phyloP scores from a whole-genome alignment of 2,888 invertebrate genomes.

The Drosophila mercatorum region DNA sequence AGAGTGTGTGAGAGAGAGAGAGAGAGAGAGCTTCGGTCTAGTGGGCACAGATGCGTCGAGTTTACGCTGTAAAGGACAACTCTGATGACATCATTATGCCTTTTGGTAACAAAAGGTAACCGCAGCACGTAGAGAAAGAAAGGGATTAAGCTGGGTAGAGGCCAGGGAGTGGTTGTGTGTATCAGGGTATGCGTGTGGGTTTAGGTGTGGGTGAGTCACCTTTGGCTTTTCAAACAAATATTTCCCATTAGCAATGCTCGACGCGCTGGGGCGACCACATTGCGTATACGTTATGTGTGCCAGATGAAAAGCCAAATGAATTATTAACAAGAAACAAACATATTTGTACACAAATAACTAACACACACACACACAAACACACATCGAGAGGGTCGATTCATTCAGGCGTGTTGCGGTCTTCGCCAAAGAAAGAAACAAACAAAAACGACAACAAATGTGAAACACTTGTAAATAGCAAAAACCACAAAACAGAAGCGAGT shows the following conservation, averaged over 20 bases:
- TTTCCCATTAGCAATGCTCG: slow-evolving; percentile 77
- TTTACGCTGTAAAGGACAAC: slow-evolving; percentile 43
- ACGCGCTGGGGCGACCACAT: slow-evolving; percentile 56
- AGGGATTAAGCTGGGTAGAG: slow-evolving; percentile 4
- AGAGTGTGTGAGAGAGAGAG: no score
- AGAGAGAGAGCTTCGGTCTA: background rate
- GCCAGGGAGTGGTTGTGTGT: slow-evolving; percentile 13
- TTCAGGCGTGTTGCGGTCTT: slow-evolving; percentile 56
- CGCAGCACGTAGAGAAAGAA: slow-evolving; percentile 42
- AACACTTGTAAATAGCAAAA: slow-evolving; percentile 78
- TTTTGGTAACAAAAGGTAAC: slow-evolving; percentile 78
- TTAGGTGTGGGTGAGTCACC: slow-evolving; percentile 65
- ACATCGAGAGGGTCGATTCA: slow-evolving; percentile 42
- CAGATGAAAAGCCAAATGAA: slow-evolving; percentile 77
- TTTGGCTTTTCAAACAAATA: slow-evolving; percentile 78
- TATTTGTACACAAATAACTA: slow-evolving; percentile 67
- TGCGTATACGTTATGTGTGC: slow-evolving; percentile 75
- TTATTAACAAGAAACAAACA: slow-evolving; percentile 77
- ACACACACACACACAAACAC: slow-evolving; percentile 36
- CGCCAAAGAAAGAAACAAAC: slow-evolving; percentile 43
- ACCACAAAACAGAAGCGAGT: slow-evolving; percentile 74
- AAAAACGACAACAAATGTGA: slow-evolving; percentile 38
- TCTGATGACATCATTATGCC: slow-evolving; percentile 79
- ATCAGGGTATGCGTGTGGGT: slow-evolving; percentile 1
- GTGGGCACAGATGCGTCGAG: slow-evolving; percentile 55